phyloP scores from a whole-genome alignment of 2,888 invertebrate genomes.

The Agrotis clavis region DNA sequence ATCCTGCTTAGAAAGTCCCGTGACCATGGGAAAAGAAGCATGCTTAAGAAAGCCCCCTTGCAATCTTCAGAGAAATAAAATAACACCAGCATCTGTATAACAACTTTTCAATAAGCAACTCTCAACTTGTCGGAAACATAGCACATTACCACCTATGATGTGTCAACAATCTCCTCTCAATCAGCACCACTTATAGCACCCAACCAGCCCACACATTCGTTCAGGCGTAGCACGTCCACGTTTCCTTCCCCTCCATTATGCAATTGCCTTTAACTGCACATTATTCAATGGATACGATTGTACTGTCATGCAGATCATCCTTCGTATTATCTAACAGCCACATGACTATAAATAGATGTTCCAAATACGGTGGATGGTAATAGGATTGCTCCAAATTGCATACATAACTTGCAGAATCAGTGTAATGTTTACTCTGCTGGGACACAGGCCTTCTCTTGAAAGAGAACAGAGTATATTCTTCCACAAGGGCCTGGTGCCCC shows the following conservation, averaged over 20 bases:
- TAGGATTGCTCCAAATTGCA: no score
- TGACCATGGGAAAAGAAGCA: no score
- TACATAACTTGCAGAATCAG: no score
- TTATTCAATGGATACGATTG: conserved; percentile 39
- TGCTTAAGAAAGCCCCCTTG: no score
- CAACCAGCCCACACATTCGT: conserved; percentile 17
- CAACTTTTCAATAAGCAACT: neutral
- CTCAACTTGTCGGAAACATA: neutral
- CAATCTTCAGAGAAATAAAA: neutral
- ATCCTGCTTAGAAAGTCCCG: no score
- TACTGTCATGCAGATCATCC: conserved; percentile 33
- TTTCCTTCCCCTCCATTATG: conserved; percentile 46
- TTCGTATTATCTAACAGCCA: conserved; percentile 38
- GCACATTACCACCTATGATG: neutral
- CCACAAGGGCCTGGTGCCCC: no score
- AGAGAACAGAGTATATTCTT: no score
- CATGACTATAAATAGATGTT: conserved; percentile 28
- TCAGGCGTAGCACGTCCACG: conserved; percentile 16
- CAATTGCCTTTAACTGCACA: conserved; percentile 50
- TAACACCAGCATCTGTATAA: neutral
- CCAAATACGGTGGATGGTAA: conserved; percentile 14
- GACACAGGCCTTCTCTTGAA: no score
- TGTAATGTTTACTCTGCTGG: no score
- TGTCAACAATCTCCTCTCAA: neutral
- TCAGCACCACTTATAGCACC: conserved; percentile 16